Base-by-base conservation (phyloP, 2,113 vertebrate genomes). In the Panthera leo region DNA sequence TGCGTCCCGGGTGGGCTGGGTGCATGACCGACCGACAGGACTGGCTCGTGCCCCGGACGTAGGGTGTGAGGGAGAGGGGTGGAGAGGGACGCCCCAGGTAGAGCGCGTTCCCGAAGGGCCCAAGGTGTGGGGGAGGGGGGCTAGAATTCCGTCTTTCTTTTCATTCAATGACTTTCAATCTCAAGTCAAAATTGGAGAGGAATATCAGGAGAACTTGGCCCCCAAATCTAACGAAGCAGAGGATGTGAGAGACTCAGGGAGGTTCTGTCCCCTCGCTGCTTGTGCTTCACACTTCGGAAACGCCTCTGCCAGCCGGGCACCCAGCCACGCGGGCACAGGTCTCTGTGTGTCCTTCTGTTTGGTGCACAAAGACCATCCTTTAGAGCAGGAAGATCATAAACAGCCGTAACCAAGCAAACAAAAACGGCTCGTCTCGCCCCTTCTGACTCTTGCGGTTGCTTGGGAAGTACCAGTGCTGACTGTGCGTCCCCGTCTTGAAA, bases 101-200 rank as follows among this genome's bases (percentile, higher is more conserved):
- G 31, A 82, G 18, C 63, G 3, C 58, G 63, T 65, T 65, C 42
- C 5, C 15, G 34, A 29, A 65, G 51, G 34, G 34, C 63, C 25
- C 34, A 2, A 5, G 4, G 58, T 21, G 2, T 2, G 58, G 58
- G 21, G 21, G 53, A 3, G 42, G 53, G 36, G 39, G 25, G 42
- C 34, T 23, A 36, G 7, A 61, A 42, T 29, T 36, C n/a, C 5
- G 19, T 12, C 19, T 48, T 31, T 19, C 16, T 36, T 63, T 75
- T 80, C 45, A 65, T 27, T 76, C 83, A 45, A 29, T 53, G 13
- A 90, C 76, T 80, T 89, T 79, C 53, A 75, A 55, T 73, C 63
- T 68, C 89, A 76, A 63, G 93, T 53, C 82, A 90, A 83, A 80
- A 63, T 55, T 78, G 3, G 42, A 39, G 82, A 93, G 67, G 94